A percentile compares a stretch with the other conserved stretches of the same genome.
phyloP scores from a whole-genome alignment of 1,140 invertebrate genomes.

The Cryptotermes secundus region DNA sequence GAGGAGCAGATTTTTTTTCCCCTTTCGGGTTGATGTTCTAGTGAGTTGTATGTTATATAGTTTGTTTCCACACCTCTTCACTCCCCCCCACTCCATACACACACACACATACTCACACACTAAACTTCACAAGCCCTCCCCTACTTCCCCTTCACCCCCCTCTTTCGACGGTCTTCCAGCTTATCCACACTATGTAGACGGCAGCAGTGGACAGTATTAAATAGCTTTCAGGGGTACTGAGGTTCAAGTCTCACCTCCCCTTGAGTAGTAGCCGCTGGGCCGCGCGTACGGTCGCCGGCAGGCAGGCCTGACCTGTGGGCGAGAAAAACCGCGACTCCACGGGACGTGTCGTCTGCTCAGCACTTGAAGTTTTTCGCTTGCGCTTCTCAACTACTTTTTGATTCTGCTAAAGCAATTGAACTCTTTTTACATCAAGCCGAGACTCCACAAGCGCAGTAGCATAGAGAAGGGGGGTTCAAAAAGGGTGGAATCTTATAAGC shows the following conservation, averaged over 20 bases:
- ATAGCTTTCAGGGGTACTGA: not conserved
- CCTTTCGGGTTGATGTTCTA: not conserved
- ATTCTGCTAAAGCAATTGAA: not conserved
- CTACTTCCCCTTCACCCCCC: not conserved
- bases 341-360: too few species aligned
- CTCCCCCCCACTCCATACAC: not conserved
- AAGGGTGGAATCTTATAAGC: not conserved
- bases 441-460: constrained; percentile 3
- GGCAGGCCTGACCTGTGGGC: too few species aligned
- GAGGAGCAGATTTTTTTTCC: constrained; percentile 8
- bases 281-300: too few species aligned
- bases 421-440: not conserved
- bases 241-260: not conserved
- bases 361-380: not conserved
- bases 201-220: not conserved
- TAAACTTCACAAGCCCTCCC: not conserved
- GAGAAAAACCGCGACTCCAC: too few species aligned
- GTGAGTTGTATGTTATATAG: not conserved
- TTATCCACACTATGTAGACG: not conserved
- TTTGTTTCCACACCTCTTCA: constrained; percentile 15
- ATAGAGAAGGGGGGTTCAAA: not conserved
- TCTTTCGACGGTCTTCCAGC: not conserved
- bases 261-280: not conserved
- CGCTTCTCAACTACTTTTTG: not conserved
- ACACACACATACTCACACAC: not conserved